phyloP scores from a whole-genome alignment of 2,113 vertebrate genomes.

The Paralichthys olivaceus region DNA sequence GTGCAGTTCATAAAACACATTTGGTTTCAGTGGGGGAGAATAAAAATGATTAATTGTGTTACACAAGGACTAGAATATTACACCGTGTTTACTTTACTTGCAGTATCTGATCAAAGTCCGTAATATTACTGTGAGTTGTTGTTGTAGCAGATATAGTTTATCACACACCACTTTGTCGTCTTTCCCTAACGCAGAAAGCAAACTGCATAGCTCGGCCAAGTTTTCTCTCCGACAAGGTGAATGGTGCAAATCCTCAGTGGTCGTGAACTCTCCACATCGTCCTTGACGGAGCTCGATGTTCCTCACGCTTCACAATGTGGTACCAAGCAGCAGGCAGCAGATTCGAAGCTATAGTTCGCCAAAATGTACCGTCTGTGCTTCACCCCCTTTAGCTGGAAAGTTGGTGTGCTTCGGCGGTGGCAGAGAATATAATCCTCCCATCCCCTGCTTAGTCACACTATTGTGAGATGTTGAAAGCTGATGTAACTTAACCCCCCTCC shows the following conservation, averaged over 20 bases:
- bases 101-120: slow-evolving; percentile 45
- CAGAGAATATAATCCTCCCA: slow-evolving; percentile 31
- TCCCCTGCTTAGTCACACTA: slow-evolving; percentile 51
- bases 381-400: not conserved
- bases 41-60: slow-evolving; percentile 58
- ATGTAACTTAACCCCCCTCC: slow-evolving; percentile 61
- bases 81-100: slow-evolving; percentile 49
- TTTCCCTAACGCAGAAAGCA: slow-evolving; percentile 8
- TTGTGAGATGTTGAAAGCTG: slow-evolving; percentile 73
- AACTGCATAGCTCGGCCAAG: slow-evolving; percentile 13
- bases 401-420: slow-evolving; percentile 1
- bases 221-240: slow-evolving; percentile 6
- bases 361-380: slow-evolving; percentile 8
- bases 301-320: not conserved
- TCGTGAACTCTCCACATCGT: slow-evolving; percentile 8
- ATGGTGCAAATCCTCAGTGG: slow-evolving; percentile 18
- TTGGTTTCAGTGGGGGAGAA: slow-evolving; percentile 23
- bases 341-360: not conserved
- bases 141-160: slow-evolving; percentile 38
- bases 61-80: slow-evolving; percentile 42
- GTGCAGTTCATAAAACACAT: slow-evolving; percentile 38
- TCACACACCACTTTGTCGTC: slow-evolving; percentile 10
- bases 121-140: slow-evolving; percentile 29
- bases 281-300: not conserved
- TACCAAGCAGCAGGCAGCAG: not conserved